These are phyloP conservation scores for Arvicola amphibius DNA, from an alignment of 2,797 vertebrate species.

Conservation along the genomic window DNA sequence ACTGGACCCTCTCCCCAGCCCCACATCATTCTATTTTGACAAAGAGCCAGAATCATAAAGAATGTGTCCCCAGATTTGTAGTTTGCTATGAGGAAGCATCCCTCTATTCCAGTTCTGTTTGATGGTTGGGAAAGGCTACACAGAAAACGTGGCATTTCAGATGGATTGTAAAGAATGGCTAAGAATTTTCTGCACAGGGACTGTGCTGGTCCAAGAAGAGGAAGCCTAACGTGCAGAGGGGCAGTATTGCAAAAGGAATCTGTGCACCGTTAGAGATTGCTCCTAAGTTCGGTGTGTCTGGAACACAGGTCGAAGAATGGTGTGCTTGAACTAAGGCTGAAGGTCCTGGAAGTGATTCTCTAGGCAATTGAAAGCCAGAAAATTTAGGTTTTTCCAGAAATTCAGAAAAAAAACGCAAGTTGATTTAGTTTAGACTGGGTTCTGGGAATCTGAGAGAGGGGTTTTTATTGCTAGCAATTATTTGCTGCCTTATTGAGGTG, in stretches of 20 bases:
- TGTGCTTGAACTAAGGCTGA: not conserved
- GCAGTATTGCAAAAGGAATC: not conserved
- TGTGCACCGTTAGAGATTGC: not conserved
- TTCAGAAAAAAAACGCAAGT: not conserved
- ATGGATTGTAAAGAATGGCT: not conserved
- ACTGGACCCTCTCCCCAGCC: not conserved
- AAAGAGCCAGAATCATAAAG: not conserved
- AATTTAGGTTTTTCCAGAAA: conserved; percentile 17
- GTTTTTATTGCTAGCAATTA: not conserved
- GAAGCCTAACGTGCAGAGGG: not conserved
- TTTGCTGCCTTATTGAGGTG: conserved; percentile 1
- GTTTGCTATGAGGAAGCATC: not conserved
- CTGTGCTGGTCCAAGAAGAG: not conserved
- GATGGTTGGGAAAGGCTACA: not conserved
- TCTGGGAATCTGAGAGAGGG: conserved; percentile 4
- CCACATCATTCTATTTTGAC: not conserved
- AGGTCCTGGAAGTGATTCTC: not conserved
- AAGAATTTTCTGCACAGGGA: conserved; percentile 16
- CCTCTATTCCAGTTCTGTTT: not conserved
- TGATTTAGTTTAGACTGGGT: conserved; percentile 5
- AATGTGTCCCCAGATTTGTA: not conserved
- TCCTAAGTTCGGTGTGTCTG: conserved; percentile 3
- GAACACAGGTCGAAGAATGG: not conserved
- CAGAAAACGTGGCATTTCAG: conserved; percentile 21
- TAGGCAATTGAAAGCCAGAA: not conserved